phyloP scores from a whole-genome alignment of 2,113 vertebrate genomes.

The Laterallus jamaicensis region DNA sequence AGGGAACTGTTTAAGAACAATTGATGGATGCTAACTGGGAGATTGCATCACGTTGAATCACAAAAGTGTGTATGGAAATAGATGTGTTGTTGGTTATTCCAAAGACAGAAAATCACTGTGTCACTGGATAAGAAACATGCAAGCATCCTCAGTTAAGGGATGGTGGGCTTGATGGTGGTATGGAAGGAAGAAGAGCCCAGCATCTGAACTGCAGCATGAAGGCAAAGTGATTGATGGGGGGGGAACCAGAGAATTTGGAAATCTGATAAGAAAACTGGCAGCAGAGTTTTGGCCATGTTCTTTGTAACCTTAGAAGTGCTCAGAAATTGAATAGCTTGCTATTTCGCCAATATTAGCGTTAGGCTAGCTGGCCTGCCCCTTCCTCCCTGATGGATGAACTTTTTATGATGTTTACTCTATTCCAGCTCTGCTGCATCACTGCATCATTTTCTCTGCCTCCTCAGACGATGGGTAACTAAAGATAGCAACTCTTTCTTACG shows the following conservation, averaged over 20 bases:
- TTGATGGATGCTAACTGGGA: constrained; percentile 50
- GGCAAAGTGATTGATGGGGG: not conserved
- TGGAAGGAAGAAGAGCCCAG: not conserved
- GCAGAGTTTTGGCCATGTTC: not conserved
- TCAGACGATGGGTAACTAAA: not conserved
- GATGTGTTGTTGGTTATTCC: not conserved
- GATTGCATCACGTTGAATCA: constrained; percentile 36
- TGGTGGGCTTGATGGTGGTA: not conserved
- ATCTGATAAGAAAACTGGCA: not conserved
- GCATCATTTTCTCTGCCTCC: constrained; percentile 29
- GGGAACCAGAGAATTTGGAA: not conserved
- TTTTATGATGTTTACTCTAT: not conserved
- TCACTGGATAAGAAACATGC: not conserved
- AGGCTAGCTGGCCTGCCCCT: not conserved
- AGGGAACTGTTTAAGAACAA: constrained; percentile 33
- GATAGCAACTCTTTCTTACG: not conserved
- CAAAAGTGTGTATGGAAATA: not conserved
- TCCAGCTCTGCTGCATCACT: not conserved
- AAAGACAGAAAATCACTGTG: not conserved
- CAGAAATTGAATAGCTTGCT: not conserved
- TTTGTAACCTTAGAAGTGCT: not conserved
- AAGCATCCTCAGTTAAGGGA: not conserved
- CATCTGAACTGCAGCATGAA: not conserved
- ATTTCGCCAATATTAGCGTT: not conserved
- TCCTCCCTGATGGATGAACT: not conserved